phyloP scores from a whole-genome alignment of 2,113 vertebrate genomes.

The Corythaixoides concolor region DNA sequence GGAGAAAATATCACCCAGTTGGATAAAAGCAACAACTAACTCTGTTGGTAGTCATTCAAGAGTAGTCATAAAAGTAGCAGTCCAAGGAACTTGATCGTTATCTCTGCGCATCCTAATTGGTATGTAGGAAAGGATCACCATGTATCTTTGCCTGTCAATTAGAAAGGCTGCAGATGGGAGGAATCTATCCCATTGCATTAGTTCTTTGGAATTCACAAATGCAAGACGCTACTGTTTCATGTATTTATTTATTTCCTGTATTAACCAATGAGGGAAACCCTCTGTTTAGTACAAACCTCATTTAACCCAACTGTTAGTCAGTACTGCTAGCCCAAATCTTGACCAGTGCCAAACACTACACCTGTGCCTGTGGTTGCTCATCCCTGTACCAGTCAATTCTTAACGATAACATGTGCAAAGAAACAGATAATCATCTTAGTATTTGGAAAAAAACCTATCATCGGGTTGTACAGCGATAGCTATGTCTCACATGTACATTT shows the following conservation, averaged over 20 bases:
- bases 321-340: not conserved
- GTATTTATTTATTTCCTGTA: not conserved
- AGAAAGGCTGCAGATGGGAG: not conserved
- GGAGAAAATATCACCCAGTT: not conserved
- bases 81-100: not conserved
- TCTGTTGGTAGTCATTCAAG: not conserved
- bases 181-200: too few species aligned
- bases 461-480: rapidly evolving
- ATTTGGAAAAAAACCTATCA: not conserved
- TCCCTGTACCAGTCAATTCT: not conserved
- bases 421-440: not conserved
- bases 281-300: not conserved
- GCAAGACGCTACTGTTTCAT: not conserved
- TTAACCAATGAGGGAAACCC: not conserved
- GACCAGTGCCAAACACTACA: not conserved
- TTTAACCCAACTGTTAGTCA: not conserved
- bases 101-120: not conserved
- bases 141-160: not conserved
- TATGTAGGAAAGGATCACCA: not conserved
- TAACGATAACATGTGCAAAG: not conserved
- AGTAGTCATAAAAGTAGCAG: not conserved
- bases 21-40: not conserved
- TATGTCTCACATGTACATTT: not conserved
- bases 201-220: not conserved
- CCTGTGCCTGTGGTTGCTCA: not conserved